These are phyloP conservation scores for Phymorhynchus buccinoides DNA, from an alignment of 1,140 invertebrate species.

Conservation along the genomic window DNA sequence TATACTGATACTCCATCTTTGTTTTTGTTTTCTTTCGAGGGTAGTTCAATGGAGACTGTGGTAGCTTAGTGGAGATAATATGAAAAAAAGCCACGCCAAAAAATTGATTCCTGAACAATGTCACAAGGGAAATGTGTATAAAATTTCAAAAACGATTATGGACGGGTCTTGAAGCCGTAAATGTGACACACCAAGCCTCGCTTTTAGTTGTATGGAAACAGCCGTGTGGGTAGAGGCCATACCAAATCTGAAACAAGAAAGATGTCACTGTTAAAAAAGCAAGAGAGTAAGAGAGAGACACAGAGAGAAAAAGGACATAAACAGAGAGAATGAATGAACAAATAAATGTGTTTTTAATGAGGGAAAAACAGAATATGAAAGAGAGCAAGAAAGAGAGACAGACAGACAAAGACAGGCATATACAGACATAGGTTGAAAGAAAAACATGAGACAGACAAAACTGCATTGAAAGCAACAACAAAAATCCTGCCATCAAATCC, in stretches of 20 bases:
- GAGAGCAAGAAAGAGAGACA: not conserved
- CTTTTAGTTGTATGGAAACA: slow-evolving; percentile 16
- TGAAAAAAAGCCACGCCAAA: not conserved
- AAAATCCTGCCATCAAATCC: too few species aligned
- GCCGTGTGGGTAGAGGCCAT: not conserved
- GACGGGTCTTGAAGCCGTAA: not conserved
- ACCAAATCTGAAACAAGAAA: slow-evolving; percentile 2
- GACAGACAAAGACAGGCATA: too few species aligned
- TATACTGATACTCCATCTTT: too few species aligned
- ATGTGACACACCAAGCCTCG: not conserved
- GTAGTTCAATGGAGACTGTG: not conserved
- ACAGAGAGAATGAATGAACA: too few species aligned
- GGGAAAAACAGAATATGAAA: not conserved
- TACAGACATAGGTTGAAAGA: too few species aligned
- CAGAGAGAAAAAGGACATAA: too few species aligned
- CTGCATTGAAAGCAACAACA: too few species aligned
- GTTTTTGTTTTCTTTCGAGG: too few species aligned
- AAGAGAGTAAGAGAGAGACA: too few species aligned
- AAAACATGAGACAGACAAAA: too few species aligned
- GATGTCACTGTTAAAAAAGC: too few species aligned
- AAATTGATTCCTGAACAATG: not conserved
- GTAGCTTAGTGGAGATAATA: not conserved
- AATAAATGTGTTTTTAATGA: too few species aligned
- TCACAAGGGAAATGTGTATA: not conserved
- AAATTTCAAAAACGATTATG: not conserved